Evolutionary conservation across 2,888 invertebrate genomes (phyloP), one percentile per base, ranked within the genome.

Genomic region (Thereva nobilitata): DNA sequence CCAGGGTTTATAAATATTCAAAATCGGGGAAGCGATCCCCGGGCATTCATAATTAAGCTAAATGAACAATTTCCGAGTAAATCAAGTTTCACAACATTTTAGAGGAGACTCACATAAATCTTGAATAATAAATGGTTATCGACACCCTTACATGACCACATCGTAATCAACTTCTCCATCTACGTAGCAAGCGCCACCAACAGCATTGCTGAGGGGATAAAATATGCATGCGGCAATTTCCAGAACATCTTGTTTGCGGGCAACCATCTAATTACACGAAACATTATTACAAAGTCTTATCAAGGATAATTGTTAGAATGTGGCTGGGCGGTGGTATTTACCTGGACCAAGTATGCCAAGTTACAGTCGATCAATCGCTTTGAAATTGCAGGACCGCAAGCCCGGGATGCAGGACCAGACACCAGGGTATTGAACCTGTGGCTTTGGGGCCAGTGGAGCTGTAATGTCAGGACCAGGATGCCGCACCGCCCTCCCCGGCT

Each of bases 261-360:
- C 57, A 47, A 35, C 57, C 57, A 10, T 10, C 10, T 59, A 59
- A 59, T 59, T 59, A 59, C 57, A 59, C n/a, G 57, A 59, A 59
- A 59, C 47, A 59, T 59, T 47, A 59, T 59, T 59, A 47, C 57
- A 37, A 59, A 59, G 57, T 59, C 57, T 59, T 59, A 59, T 59
- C 57, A 35, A 10, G 57, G 47, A 59, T 59, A 59, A 59, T 59
- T 59, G 57, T 59, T 47, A 47, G 57, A 47, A 45, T 59, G 57
- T 38, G 57, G 57, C 47, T 7, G 12, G n/a, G 8, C n/a, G 23
- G 4, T 12, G 35, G 47, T 47, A 59, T 59, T 59, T 59, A 59
- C 57, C 47, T 47, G 47, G 47, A 45, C 57, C 57, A 10, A 59
- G 47, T 59, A 7, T 59, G 37, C 57, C 38, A 45, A 59, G 47